Conservation (phyloP, 2,888 invertebrate genomes). For the Pollenia griseotomentosa region DNA sequence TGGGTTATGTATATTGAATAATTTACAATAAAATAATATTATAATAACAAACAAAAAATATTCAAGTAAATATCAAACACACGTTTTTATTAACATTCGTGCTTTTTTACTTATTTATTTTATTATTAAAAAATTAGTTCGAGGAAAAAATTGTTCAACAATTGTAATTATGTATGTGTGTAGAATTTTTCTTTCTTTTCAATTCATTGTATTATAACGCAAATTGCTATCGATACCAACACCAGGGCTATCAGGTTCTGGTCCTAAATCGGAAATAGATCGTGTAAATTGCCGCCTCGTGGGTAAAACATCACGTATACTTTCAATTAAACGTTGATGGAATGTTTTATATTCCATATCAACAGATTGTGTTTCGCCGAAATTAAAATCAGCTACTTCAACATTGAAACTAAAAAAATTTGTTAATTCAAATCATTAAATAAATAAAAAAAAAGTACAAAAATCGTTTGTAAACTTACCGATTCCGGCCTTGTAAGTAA, state of each 20-base stretch:
- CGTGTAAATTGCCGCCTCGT: constrained; percentile 78
- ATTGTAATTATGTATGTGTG: constrained; percentile 4
- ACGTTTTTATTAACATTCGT: background rate
- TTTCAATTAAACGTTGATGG: constrained; percentile 91
- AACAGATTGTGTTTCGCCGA: constrained; percentile 89
- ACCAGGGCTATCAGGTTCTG: constrained; percentile 77
- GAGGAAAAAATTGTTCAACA: constrained; percentile 57
- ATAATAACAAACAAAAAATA: constrained; percentile 36
- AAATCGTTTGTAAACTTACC: constrained; percentile 85
- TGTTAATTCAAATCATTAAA: background rate
- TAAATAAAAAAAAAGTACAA: background rate
- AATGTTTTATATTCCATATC: constrained; percentile 95
- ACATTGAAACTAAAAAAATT: constrained; percentile 87
- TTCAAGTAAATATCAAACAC: constrained; percentile 30
- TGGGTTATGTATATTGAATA: constrained; percentile 1
- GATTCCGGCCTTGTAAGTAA: constrained; percentile 91
- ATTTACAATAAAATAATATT: constrained; percentile 28
- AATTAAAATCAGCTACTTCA: constrained; percentile 96
- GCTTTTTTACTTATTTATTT: constrained; percentile 18
- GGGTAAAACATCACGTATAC: constrained; percentile 87
- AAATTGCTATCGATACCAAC: constrained; percentile 80
- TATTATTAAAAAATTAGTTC: background rate
- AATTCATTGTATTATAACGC: constrained; percentile 80
- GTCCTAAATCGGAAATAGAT: constrained; percentile 79
- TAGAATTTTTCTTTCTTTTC: constrained; percentile 46